Evolutionary conservation across 2,113 vertebrate species (phyloP).

Genomic region (Pongo pygmaeus): DNA sequence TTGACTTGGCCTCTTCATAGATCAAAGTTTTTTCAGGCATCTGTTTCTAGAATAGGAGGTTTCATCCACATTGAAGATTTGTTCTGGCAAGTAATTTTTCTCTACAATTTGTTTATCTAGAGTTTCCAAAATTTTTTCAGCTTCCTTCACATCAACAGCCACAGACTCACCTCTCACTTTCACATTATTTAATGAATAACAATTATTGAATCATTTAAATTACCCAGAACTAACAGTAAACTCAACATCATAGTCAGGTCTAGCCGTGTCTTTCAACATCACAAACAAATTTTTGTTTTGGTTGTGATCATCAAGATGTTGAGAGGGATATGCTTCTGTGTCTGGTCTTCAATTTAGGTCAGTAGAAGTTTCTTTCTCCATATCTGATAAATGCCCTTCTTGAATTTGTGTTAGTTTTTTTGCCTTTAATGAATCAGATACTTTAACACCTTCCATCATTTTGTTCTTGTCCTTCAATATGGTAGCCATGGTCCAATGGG

Average conservation of each 20-base stretch:
- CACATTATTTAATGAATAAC: not conserved
- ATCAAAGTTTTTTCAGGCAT: not conserved
- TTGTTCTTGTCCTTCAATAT: not conserved
- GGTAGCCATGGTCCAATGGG: not conserved
- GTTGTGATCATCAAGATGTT: not conserved
- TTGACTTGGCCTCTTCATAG: not conserved
- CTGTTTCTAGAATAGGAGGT: not conserved
- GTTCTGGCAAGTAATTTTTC: not conserved
- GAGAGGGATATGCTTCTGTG: not conserved
- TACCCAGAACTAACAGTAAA: not conserved
- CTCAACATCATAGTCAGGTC: not conserved
- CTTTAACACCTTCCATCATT: not conserved
- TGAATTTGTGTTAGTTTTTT: not conserved
- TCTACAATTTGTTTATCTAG: not conserved
- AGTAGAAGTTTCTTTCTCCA: not conserved
- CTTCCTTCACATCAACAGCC: not conserved
- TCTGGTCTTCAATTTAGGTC: not conserved
- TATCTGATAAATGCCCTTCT: not conserved
- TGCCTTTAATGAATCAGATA: not conserved
- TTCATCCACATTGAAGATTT: not conserved
- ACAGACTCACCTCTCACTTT: not conserved
- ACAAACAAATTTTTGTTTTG: not conserved
- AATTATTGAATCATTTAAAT: not conserved
- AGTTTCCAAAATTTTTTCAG: not conserved
- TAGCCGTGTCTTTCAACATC: not conserved